phyloP scores from a whole-genome alignment of 2,113 vertebrate genomes.

The Miniopterus natalensis region DNA sequence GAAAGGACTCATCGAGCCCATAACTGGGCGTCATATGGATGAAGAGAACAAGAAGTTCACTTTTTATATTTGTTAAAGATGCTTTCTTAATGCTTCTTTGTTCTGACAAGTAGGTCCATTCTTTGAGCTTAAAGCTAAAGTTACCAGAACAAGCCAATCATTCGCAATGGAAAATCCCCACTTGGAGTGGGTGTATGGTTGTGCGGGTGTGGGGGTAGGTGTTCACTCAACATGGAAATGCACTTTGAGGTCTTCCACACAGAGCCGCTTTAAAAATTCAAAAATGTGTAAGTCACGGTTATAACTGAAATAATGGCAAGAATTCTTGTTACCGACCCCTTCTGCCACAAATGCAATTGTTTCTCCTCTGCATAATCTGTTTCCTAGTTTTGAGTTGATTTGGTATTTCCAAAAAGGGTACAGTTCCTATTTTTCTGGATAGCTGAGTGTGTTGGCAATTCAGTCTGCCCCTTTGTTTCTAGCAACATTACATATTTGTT shows the following conservation, averaged over 20 bases:
- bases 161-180: not conserved
- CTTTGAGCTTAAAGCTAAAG: not conserved
- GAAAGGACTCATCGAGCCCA: not conserved
- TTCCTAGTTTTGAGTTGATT: not conserved
- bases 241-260: not conserved
- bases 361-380: not conserved
- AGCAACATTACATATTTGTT: not conserved
- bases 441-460: not conserved
- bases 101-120: not conserved
- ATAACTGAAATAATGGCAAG: not conserved
- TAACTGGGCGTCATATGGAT: not conserved
- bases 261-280: not conserved
- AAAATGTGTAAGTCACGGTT: not conserved
- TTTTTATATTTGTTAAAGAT: not conserved
- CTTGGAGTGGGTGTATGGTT: not conserved
- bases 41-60: not conserved
- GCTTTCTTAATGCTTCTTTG: not conserved
- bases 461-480: not conserved
- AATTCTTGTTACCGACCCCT: not conserved
- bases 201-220: not conserved
- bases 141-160: not conserved
- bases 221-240: not conserved
- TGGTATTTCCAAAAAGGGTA: not conserved
- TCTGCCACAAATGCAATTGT: not conserved
- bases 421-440: not conserved